Evolutionary conservation across 2,113 vertebrate species (phyloP).

Genomic region (cattle (Bos taurus)): ARS-UCD2.0 NC_037340.1:67989501-67990000

Average conservation of each 20-base stretch:
- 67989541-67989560: conserved; percentile 67
- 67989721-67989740: conserved; percentile 93
- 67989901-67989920: conserved; percentile 94
- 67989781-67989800: conserved; percentile 95
- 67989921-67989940: conserved; percentile 91
- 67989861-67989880: conserved; percentile 89
- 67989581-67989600: conserved; percentile 58
- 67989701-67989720: conserved; percentile 83
- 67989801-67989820: conserved; percentile 92
- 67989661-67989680: conserved; percentile 74
- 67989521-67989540: neutral
- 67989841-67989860: conserved; percentile 98
- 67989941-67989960: conserved; percentile 88
- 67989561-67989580: conserved; percentile 23
- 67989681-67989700: conserved; percentile 84
- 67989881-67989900: conserved; percentile 98
- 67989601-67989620: conserved; percentile 74
- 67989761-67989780: conserved; percentile 88
- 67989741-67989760: conserved; percentile 97
- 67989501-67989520: neutral
- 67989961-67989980: conserved; percentile 83
- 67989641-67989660: conserved; percentile 81
- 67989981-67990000: conserved; percentile 67
- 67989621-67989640: conserved; percentile 83
- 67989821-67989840: conserved; percentile 93